Evolutionary conservation across 2,888 invertebrate species (phyloP).

Genomic region (Scelioninae gen. 1): DNA sequence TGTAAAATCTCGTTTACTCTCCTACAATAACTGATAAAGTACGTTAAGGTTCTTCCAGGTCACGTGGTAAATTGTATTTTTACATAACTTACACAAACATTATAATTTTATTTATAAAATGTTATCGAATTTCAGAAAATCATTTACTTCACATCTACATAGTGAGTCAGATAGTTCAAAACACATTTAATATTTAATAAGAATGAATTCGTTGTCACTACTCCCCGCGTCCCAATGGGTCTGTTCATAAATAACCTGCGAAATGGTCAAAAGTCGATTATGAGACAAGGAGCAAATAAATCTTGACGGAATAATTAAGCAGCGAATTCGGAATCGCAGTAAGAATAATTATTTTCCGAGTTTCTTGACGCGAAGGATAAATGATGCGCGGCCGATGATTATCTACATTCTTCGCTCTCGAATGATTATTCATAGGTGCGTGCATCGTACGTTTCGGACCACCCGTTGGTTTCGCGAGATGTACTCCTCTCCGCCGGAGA

Average conservation of each 20-base stretch:
- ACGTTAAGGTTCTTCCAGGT: too few relatives aligned
- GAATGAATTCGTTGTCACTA: conserved; percentile 20
- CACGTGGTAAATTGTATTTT: too few relatives aligned
- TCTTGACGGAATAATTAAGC: conserved; percentile 56
- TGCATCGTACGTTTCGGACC: conserved; percentile 64
- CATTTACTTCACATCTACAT: too few relatives aligned
- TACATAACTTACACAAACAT: too few relatives aligned
- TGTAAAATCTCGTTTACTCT: too few relatives aligned
- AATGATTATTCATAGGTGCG: conserved; percentile 64
- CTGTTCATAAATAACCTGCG: conserved; percentile 39
- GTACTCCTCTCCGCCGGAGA: conserved; percentile 70
- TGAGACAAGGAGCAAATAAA: conserved; percentile 38
- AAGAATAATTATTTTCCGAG: conserved; percentile 43
- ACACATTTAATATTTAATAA: conserved; percentile 17
- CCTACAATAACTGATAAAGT: too few relatives aligned
- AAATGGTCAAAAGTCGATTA: conserved; percentile 44
- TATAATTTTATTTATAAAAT: too few relatives aligned
- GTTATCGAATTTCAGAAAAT: too few relatives aligned
- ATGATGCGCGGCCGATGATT: conserved; percentile 51
- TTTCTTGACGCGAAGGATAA: conserved; percentile 53
- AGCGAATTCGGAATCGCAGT: conserved; percentile 21
- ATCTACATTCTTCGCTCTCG: conserved; percentile 45
- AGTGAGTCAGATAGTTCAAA: neutral
- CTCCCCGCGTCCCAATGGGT: neutral
- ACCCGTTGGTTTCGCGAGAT: conserved; percentile 75